Evolutionary conservation across 2,888 invertebrate species (phyloP).

Genomic region (Toxonevra muliebris): DNA sequence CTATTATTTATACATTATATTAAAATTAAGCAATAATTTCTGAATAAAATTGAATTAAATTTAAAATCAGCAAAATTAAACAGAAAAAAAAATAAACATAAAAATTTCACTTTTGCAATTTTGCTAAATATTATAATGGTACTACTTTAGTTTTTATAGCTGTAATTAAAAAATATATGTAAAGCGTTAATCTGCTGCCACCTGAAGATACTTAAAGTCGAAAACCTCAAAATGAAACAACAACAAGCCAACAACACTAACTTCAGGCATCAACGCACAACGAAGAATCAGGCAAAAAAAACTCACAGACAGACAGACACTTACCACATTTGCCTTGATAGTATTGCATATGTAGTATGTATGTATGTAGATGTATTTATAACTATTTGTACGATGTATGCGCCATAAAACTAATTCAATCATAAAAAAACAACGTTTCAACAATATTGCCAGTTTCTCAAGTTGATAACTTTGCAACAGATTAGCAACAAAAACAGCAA

Average conservation of each 20-base stretch:
- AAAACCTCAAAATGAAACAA: neutral
- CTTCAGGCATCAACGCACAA: constrained; percentile 3
- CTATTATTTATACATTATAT: neutral
- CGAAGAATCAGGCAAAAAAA: neutral
- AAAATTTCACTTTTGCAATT: neutral
- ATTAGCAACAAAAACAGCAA: neutral
- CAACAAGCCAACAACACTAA: neutral
- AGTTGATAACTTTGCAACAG: neutral
- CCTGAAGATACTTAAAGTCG: neutral
- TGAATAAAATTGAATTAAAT: too few relatives aligned
- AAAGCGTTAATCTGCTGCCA: neutral
- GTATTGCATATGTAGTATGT: too few relatives aligned
- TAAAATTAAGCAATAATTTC: too few relatives aligned
- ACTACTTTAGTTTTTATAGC: neutral
- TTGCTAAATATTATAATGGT: neutral
- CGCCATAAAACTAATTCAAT: neutral
- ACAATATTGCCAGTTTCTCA: neutral
- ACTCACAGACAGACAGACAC: too few relatives aligned
- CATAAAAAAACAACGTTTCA: too few relatives aligned
- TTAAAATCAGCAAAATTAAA: too few relatives aligned
- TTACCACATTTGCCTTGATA: too few relatives aligned
- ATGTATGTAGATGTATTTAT: too few relatives aligned
- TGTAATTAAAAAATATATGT: neutral
- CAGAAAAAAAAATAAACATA: neutral
- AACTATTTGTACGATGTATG: too few relatives aligned